phyloP scores from a whole-genome alignment of 2,888 invertebrate genomes.

The Chrysodeixis includens region DNA sequence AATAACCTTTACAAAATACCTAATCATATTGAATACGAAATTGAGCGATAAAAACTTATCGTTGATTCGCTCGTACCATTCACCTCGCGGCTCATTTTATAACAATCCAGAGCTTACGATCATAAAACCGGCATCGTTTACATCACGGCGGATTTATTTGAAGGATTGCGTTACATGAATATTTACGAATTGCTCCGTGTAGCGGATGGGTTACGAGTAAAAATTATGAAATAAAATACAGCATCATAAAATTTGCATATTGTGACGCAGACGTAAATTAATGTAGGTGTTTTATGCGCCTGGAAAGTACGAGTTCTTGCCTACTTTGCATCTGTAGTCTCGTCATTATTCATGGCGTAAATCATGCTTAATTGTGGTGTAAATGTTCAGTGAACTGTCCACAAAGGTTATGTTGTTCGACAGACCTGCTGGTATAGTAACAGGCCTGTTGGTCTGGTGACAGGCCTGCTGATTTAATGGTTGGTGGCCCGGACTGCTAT shows the following conservation, averaged over 20 bases:
- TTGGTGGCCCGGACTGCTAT: no score
- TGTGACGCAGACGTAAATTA: conserved; percentile 62
- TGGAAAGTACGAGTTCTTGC: conserved; percentile 18
- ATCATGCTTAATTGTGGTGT: background rate
- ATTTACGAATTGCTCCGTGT: conserved; percentile 38
- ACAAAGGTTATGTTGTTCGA: no score
- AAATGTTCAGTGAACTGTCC: background rate
- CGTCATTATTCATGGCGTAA: background rate
- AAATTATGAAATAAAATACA: conserved; percentile 68
- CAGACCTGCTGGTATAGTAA: no score
- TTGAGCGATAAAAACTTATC: conserved; percentile 18
- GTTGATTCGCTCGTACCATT: conserved; percentile 8
- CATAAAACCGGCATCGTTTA: conserved; percentile 16
- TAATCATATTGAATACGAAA: conserved; percentile 31
- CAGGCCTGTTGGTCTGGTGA: no score
- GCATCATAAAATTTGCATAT: conserved; percentile 71
- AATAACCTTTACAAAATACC: conserved; percentile 23
- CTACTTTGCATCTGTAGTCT: background rate
- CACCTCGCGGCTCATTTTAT: conserved; percentile 28
- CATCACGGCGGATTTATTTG: conserved; percentile 35
- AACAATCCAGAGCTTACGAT: conserved; percentile 18
- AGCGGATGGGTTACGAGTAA: conserved; percentile 60
- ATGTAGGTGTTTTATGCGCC: conserved; percentile 27
- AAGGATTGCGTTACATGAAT: conserved; percentile 50
- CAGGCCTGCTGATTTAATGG: no score